A percentile compares a stretch with the other conserved stretches of the same genome.
These are phyloP conservation scores for Catharus ustulatus DNA, from an alignment of 2,797 vertebrate genomes.

Conservation along the genomic window DNA sequence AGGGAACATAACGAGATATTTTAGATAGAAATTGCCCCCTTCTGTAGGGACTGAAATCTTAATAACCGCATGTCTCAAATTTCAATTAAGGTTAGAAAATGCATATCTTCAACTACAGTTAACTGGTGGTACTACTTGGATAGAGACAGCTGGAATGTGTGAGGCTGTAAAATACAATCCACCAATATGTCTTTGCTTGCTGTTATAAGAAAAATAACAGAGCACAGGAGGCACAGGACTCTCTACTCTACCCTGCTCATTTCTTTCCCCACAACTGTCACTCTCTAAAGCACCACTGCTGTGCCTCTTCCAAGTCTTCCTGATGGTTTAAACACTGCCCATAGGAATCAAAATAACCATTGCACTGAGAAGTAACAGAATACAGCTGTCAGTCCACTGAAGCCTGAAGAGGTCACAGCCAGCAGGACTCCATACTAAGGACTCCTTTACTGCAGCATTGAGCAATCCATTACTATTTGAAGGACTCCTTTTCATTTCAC, in stretches of 20 bases:
- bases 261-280: rapidly evolving
- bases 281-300: neutral
- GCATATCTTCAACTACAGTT: neutral
- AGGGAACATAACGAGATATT: neutral
- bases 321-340: neutral
- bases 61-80: neutral
- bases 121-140: neutral
- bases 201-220: neutral
- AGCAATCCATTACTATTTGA: neutral
- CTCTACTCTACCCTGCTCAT: rapidly evolving
- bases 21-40: neutral
- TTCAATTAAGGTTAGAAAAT: neutral
- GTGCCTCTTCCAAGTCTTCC: neutral
- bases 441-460: neutral
- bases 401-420: neutral
- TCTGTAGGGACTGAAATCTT: neutral
- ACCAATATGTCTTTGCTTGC: neutral
- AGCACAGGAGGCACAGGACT: neutral
- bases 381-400: neutral
- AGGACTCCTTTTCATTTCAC: neutral
- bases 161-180: neutral
- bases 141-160: neutral
- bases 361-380: neutral
- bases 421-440: neutral
- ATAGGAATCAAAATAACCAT: neutral